These are phyloP conservation scores for Phengaris arion DNA, from an alignment of 2,888 invertebrate genomes.

Conservation along the genomic window DNA sequence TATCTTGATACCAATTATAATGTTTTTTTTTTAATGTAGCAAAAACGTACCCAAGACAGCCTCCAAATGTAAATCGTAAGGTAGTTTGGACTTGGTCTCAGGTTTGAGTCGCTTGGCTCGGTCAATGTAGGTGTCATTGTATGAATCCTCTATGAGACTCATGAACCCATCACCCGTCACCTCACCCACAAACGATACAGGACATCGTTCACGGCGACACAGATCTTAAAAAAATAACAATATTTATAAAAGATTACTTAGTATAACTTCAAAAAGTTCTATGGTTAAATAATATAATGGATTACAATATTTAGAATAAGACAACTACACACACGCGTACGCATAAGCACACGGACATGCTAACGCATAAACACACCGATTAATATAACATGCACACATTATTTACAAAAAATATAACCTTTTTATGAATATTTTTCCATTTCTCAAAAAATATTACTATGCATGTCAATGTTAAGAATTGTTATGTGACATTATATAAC, in stretches of 20 bases:
- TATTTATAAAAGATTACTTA: too few species aligned
- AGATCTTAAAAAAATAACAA: conserved; percentile 70
- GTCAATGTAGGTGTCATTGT: conserved; percentile 56
- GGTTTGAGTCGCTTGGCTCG: conserved; percentile 63
- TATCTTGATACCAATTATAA: too few species aligned
- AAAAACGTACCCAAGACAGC: conserved; percentile 85
- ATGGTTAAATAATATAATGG: too few species aligned
- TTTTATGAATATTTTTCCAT: neutral
- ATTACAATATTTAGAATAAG: neutral
- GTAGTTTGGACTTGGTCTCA: conserved; percentile 73
- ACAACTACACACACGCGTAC: neutral
- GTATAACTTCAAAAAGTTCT: too few species aligned
- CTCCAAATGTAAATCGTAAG: conserved; percentile 93
- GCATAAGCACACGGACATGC: neutral
- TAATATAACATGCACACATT: neutral
- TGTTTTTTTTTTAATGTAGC: too few species aligned
- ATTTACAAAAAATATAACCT: neutral
- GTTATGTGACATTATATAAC: too few species aligned
- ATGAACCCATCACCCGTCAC: conserved; percentile 93
- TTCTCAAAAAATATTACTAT: too few species aligned
- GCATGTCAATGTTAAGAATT: too few species aligned
- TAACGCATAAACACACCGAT: too few species aligned
- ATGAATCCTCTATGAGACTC: conserved; percentile 83
- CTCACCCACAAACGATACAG: conserved; percentile 94
- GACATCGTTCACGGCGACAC: conserved; percentile 93